Evolutionary conservation across 2,113 vertebrate species (phyloP).

Genomic region (Caranx ignobilis): DNA sequence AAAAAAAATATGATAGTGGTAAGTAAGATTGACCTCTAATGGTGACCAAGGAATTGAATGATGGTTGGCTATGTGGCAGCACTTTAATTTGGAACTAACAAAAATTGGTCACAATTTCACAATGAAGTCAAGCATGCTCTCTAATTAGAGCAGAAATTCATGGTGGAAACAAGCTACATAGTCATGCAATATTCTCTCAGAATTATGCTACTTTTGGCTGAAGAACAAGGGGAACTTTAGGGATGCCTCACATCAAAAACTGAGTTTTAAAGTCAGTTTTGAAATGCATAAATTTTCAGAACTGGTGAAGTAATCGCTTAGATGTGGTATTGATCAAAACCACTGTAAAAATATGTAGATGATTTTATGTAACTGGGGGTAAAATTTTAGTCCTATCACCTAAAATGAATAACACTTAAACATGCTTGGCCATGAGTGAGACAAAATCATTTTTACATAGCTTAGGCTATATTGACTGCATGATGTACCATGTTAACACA

Average conservation of each 20-base stretch:
- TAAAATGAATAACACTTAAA: conserved; percentile 31
- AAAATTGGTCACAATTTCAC: conserved; percentile 24
- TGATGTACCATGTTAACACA: conserved; percentile 65
- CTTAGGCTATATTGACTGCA: conserved; percentile 65
- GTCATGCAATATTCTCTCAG: conserved; percentile 59
- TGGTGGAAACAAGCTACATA: conserved; percentile 16
- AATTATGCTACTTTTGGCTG: conserved; percentile 41
- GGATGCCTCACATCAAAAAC: not conserved
- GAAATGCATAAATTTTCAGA: conserved; percentile 23
- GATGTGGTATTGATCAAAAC: conserved; percentile 39
- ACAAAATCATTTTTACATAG: conserved; percentile 50
- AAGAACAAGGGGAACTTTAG: conserved; percentile 46
- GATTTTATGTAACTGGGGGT: not conserved
- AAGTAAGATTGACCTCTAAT: conserved; percentile 31
- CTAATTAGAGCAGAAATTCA: conserved; percentile 55
- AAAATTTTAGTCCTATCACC: conserved; percentile 31
- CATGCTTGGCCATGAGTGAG: conserved; percentile 31
- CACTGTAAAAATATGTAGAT: not conserved
- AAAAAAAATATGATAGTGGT: conserved; percentile 32
- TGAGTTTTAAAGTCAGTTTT: conserved; percentile 27
- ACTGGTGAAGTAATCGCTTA: conserved; percentile 14
- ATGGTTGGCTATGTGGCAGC: conserved; percentile 2
- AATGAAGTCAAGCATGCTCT: not conserved
- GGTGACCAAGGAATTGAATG: conserved; percentile 1
- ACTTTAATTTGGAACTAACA: conserved; percentile 1